These are phyloP conservation scores for Melanaphis sacchari DNA, from an alignment of 1,140 invertebrate genomes.

Conservation along the genomic window DNA sequence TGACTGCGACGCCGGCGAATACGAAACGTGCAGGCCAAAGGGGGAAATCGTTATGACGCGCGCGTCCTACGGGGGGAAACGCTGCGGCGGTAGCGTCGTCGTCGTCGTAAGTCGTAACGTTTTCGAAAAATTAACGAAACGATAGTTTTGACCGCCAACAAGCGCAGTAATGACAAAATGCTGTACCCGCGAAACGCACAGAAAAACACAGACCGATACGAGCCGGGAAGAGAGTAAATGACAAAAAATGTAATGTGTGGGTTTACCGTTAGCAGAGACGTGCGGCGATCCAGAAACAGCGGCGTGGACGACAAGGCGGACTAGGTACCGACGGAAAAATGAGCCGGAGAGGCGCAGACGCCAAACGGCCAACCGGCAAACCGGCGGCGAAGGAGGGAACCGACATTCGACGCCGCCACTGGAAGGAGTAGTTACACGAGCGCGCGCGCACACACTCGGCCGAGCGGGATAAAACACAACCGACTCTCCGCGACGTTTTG, in stretches of 20 bases:
- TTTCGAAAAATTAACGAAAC: background rate
- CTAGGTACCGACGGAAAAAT: background rate
- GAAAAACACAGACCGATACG: too few relatives aligned
- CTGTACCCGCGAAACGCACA: too few relatives aligned
- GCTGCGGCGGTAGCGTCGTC: too few relatives aligned
- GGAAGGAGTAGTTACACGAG: background rate
- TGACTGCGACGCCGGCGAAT: background rate
- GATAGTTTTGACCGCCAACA: too few relatives aligned
- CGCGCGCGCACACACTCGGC: background rate
- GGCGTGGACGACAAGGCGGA: background rate
- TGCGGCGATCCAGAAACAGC: background rate
- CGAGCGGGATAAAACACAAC: conserved; percentile 1
- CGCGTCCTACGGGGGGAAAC: background rate
- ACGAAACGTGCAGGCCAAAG: background rate
- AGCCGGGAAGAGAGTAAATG: background rate
- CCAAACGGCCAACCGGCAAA: background rate
- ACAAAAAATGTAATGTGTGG: background rate
- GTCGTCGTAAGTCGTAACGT: background rate
- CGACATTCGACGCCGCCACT: background rate
- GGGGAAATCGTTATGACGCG: background rate
- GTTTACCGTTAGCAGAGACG: background rate
- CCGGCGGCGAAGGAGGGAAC: background rate
- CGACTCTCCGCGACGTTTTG: conserved; percentile 11
- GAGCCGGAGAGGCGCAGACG: background rate
- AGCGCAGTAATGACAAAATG: too few relatives aligned